Evolutionary conservation across 2,113 vertebrate species (phyloP), one percentile per base, ranked within the genome.

Genomic region (Callithrix jacchus): DNA sequence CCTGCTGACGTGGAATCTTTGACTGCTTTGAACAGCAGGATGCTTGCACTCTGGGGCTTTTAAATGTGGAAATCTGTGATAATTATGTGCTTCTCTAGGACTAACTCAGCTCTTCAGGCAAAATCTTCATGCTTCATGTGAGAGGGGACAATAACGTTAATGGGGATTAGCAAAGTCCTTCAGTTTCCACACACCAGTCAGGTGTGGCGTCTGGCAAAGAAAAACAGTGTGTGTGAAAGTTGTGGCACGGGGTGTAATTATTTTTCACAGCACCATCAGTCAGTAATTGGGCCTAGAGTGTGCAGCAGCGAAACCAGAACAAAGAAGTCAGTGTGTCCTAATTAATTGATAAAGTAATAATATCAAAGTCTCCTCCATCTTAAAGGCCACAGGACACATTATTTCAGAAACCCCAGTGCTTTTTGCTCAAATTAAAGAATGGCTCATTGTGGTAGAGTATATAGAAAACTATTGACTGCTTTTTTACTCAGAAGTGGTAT

Each of bases 161-260:
- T 70, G 76, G 64, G 95, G 96, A 52, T 97, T 94, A 95, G 89
- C 66, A 93, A 81, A 87, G 90, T 52, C 94, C 73, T 89, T 91
- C 73, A 89, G 79, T 97, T 97, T 97, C 74, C 54, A 37, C 86
- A n/a, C n/a, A n/a, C n/a, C n/a, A 89, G 95, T 95, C 87, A 71
- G 77, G 96, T 86, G 13, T 76, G 92, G 6, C 66, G 96, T 84
- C 89, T 56, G 42, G 81, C 64, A 45, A 97, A 84, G 71, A 13
- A 95, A 96, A 97, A 70, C 0, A 91, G n/a, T n/a, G 35, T 6
- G 30, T 82, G 37, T 85, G 58, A 93, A 61, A 47, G 93, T 92
- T 1, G 89, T 73, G 85, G 45, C 93, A 56, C 91, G 74, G 52
- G 91, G 89, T 86, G 74, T 68, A 91, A 70, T 89, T 92, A 7